Percentiles rank a stretch among this genome's conserved stretches.
Conservation (phyloP, 2,113 vertebrate species). For the Osmerus eperlanus region DNA sequence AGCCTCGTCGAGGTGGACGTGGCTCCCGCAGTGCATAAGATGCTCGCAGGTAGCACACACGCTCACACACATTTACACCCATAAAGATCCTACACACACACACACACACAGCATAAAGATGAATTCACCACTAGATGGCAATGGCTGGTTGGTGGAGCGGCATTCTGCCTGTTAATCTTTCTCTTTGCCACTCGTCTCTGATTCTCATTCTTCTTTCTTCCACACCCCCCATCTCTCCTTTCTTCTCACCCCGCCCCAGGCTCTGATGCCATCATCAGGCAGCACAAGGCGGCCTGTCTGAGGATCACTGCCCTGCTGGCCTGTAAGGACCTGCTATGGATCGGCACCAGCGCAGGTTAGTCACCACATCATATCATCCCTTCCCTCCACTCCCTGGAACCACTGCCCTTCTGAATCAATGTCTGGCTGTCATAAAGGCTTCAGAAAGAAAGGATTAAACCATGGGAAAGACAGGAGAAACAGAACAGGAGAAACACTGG, state of each 20-base stretch:
- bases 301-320: conserved; percentile 91
- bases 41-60: conserved; percentile 84
- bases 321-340: conserved; percentile 94
- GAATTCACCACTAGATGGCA: background rate
- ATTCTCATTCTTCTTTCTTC: background rate
- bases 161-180: background rate
- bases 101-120: background rate
- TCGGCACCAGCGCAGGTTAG: conserved; percentile 87
- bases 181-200: background rate
- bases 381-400: background rate
- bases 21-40: conserved; percentile 96
- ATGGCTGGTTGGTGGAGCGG: background rate
- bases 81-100: background rate
- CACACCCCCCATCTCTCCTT: background rate
- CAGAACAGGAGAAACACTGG: too few relatives aligned
- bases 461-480: too few relatives aligned
- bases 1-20: conserved; percentile 91
- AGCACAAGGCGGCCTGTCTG: conserved; percentile 96
- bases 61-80: conserved; percentile 52
- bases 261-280: conserved; percentile 94
- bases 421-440: too few relatives aligned
- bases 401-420: too few relatives aligned
- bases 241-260: conserved; percentile 63
- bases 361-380: background rate
- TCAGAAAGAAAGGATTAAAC: too few relatives aligned